phyloP scores from a whole-genome alignment of 1,140 invertebrate species.

The Gonatopus flavifemur region DNA sequence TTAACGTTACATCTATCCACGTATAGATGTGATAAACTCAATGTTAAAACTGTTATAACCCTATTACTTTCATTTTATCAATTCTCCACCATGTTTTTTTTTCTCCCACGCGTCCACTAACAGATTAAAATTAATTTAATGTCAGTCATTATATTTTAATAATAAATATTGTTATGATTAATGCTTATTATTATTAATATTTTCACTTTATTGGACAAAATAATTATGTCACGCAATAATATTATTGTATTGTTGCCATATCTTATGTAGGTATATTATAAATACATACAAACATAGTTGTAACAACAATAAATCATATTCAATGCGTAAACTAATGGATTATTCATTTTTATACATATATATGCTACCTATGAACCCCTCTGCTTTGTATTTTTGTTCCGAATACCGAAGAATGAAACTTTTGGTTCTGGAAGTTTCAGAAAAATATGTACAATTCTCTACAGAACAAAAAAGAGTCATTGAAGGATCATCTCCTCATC shows the following conservation, averaged over 20 bases:
- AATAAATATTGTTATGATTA: conserved; percentile 9
- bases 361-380: too few relatives aligned
- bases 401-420: too few relatives aligned
- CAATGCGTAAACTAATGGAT: conserved; percentile 21
- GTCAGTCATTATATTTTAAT: conserved; percentile 18
- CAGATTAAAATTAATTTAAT: conserved; percentile 37
- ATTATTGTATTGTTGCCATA: conserved; percentile 33
- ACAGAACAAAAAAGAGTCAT: too few relatives aligned
- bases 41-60: too few relatives aligned
- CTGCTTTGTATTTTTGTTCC: too few relatives aligned
- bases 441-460: too few relatives aligned
- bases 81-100: conserved; percentile 8
- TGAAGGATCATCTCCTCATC: too few relatives aligned
- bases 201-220: conserved; percentile 30
- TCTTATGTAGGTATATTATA: conserved; percentile 25
- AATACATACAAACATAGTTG: conserved; percentile 35
- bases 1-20: too few relatives aligned
- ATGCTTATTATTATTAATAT: conserved; percentile 7
- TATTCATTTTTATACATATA: conserved; percentile 10
- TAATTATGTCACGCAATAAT: conserved; percentile 47
- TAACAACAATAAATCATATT: conserved; percentile 43
- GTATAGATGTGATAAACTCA: too few relatives aligned
- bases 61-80: too few relatives aligned
- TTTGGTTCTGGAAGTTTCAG: too few relatives aligned
- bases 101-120: conserved; percentile 33